Base-by-base conservation (phyloP, 2,113 vertebrate genomes). In the Tragelaphus buxtoni region DNA sequence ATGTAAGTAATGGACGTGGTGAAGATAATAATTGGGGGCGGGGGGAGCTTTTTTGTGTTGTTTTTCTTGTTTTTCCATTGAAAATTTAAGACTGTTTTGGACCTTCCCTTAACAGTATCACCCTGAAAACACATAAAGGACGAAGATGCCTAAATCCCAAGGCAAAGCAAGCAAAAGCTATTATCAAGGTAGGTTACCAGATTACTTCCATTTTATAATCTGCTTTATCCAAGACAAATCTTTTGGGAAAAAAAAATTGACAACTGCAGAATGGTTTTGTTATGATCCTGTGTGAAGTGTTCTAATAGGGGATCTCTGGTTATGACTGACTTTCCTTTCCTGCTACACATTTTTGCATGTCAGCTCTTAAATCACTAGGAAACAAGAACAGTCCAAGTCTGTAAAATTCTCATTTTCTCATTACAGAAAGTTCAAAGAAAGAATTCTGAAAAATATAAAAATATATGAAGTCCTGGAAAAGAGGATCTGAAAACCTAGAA, bases 41-140 rank as follows among this genome's bases (percentile, higher is more conserved):
- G 7, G 45, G 26, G 9, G 30, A 8, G 16, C 28, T 35, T 69
- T 60, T 82, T 91, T 60, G 45, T 12, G 42, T 53, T 80, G 24
- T 45, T 90, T 47, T 55, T 32, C 35, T 86, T 85, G 18, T 35
- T 88, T 90, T 83, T 63, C 60, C 63, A 77, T 26, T 16, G 28
- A 24, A 96, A 95, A 74, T 49, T 87, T 90, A 90, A 93, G 22
- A 58, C 14, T 72, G 13, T 83, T 81, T 91, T 95, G 53, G 47
- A 58, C 93, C 74, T 91, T 91, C 88, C 49, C 74, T 95, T 95
- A 85, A 97, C 80, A 98, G 98, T 84, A 49, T 97, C 60, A 97
- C 95, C 51, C 85, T 98, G 90, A 98, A 96, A 97, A 72, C 65
- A 90, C 22, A 63, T 12, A 97, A 82, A 88, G 45, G 65, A 91